Percentiles rank a stretch among this genome's conserved stretches.
Conservation (phyloP, 2,797 vertebrate genomes). For the Pangasius mekongensis region DNA sequence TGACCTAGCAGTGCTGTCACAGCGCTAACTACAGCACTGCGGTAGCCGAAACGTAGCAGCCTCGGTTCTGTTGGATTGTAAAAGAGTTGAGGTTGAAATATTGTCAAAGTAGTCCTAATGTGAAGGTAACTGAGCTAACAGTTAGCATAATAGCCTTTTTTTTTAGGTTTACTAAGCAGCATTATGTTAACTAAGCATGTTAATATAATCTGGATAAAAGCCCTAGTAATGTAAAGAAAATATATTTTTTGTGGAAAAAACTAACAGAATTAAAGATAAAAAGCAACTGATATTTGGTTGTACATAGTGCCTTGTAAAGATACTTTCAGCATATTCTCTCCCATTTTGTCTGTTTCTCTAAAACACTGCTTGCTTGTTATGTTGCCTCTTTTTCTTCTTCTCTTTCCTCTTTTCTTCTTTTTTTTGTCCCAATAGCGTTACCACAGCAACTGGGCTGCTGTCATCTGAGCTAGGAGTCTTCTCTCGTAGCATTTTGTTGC, state of each 20-base stretch:
- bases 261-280: neutral
- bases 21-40: conserved; percentile 28
- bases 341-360: neutral
- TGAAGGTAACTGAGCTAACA: neutral
- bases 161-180: neutral
- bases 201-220: neutral
- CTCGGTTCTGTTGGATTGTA: neutral
- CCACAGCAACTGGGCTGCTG: conserved; percentile 56
- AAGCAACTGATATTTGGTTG: neutral
- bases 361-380: conserved; percentile 9
- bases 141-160: neutral
- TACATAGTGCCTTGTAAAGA: neutral
- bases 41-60: neutral
- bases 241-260: neutral
- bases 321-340: neutral
- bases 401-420: neutral
- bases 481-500: conserved; percentile 33
- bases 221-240: neutral
- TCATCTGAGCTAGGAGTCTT: conserved; percentile 49
- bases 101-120: neutral
- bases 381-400: conserved; percentile 8
- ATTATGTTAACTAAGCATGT: neutral
- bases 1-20: neutral
- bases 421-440: conserved; percentile 47
- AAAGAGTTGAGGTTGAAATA: neutral